Conservation (phyloP, 2,888 invertebrate species). For the Drosophila neoperkinsi region DNA sequence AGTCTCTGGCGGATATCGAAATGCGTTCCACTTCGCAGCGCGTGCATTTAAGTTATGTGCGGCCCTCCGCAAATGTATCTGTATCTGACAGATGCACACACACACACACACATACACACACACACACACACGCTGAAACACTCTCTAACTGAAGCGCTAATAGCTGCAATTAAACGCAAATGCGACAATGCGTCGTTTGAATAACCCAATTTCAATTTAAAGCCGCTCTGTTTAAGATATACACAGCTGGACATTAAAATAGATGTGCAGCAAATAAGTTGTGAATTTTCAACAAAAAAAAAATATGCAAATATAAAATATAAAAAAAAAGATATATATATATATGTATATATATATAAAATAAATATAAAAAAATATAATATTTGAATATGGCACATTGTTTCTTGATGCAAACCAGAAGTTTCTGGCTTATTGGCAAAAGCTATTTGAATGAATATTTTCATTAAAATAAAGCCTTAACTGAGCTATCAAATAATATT, state of each 20-base stretch:
- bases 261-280: neutral
- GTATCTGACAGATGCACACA: slow-evolving; percentile 41
- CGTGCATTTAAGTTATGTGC: slow-evolving; percentile 73
- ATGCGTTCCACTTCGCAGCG: slow-evolving; percentile 85
- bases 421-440: too few species aligned
- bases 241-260: neutral
- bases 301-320: too few species aligned
- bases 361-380: too few species aligned
- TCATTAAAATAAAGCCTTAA: too few species aligned
- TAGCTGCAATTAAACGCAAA: slow-evolving; percentile 46
- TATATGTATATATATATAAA: too few species aligned
- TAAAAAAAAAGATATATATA: too few species aligned
- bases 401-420: too few species aligned
- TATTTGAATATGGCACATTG: too few species aligned
- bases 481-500: neutral
- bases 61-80: slow-evolving; percentile 13
- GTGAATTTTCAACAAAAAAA: neutral
- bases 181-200: slow-evolving; percentile 49
- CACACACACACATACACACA: too few species aligned
- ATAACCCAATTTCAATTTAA: slow-evolving; percentile 49
- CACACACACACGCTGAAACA: neutral
- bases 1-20: slow-evolving; percentile 81
- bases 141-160: slow-evolving; percentile 31
- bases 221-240: neutral
- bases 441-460: neutral